Evolutionary conservation across 2,888 invertebrate species (phyloP), one percentile per base, ranked within the genome.

Genomic region (Plebejus melissa): DNA sequence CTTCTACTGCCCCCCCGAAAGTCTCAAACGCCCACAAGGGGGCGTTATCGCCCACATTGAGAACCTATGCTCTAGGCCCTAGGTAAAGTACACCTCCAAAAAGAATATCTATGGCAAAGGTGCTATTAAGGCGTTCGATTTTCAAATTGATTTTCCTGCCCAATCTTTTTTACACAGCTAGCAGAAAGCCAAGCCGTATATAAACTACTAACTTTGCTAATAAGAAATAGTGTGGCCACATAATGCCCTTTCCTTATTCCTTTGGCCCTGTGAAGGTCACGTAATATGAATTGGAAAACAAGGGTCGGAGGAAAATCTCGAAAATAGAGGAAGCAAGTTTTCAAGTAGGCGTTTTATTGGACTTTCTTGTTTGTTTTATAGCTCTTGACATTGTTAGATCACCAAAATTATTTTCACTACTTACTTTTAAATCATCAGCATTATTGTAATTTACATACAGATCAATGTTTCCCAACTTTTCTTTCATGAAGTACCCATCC

Each of bases 221-320:
- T 60, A 60, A 7, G 22, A 9, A 60, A 60, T 28, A 60, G 11
- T 28, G 22, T 22, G 28, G 60, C 28, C 60, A 28, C 60, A 60
- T 11, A 60, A 60, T 28, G 60, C 28, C 60, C 28, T 60, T 28
- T 28, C 28, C 60, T 60, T 60, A 60, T 60, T 9, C 60, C 28
- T 22, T 60, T 28, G 60, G 28, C 60, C 60, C 28, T 28, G 22
- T 9, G 9, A 60, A 60, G 60, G 60, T 60, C 28, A 60, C 60
- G 60, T 60, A 60, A 60, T 60, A 60, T 60, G 60, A 60, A 60
- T 70, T 70, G n/a, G 41, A 70, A 70, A 70, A 70, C 70, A 70
- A 70, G 70, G 70, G 70, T 70, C 70, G 38, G 38, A 41, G 41
- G 41, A 38, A 38, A 38, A 41, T 70, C 28, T 60, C 28, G 28